A percentile compares a stretch with the other conserved stretches of the same genome.
Conservation (phyloP, 2,888 invertebrate genomes). For the Leptinotarsa haldemani region DNA sequence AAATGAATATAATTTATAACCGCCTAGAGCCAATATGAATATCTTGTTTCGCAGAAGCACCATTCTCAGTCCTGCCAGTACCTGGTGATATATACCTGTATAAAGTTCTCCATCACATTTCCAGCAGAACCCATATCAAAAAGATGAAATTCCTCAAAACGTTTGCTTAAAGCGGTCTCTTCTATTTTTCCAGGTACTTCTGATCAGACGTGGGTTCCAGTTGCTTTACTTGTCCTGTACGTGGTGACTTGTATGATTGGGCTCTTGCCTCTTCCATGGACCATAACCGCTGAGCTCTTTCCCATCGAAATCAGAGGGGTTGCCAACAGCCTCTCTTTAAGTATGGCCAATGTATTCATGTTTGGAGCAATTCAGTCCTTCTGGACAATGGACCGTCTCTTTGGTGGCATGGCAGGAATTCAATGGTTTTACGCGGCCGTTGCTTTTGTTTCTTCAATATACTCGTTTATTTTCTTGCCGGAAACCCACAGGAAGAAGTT, state of each 20-base stretch:
- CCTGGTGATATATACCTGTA: no score
- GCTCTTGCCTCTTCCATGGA: slow-evolving; percentile 73
- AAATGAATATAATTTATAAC: no score
- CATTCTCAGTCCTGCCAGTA: no score
- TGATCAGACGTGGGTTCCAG: slow-evolving; percentile 65
- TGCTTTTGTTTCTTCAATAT: slow-evolving; percentile 63
- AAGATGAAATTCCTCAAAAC: no score
- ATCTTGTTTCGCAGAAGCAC: no score
- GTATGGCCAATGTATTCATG: slow-evolving; percentile 71
- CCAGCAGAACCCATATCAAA: no score
- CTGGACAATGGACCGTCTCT: slow-evolving; percentile 55
- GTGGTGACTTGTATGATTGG: slow-evolving; percentile 73
- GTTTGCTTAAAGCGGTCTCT: no score
- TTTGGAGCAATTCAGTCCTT: slow-evolving; percentile 71
- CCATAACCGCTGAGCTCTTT: slow-evolving; percentile 74
- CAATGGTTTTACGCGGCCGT: slow-evolving; percentile 71
- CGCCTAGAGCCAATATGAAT: no score
- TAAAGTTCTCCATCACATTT: no score
- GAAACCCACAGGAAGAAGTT: slow-evolving; percentile 68
- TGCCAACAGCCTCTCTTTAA: slow-evolving; percentile 71
- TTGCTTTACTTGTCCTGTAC: slow-evolving; percentile 68
- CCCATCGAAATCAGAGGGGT: slow-evolving; percentile 72
- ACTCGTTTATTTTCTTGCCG: slow-evolving; percentile 66
- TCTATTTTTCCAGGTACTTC: slow-evolving; percentile 53
- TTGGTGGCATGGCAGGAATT: slow-evolving; percentile 67